Evolutionary conservation across 2,888 invertebrate genomes (phyloP).

Genomic region (Augochlorella aurata): DNA sequence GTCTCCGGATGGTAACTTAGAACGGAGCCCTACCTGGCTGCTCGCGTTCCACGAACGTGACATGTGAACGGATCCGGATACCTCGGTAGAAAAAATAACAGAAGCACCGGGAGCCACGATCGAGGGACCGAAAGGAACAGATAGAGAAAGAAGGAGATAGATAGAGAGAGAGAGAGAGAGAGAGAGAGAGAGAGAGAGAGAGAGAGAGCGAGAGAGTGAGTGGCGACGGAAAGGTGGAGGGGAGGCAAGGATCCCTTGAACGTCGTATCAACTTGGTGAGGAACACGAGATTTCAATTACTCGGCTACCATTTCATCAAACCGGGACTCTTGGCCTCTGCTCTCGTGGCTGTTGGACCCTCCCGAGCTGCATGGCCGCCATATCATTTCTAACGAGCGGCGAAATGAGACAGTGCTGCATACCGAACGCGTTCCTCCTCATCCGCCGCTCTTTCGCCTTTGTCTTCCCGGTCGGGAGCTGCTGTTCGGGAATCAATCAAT

Average conservation of each 20-base stretch:
- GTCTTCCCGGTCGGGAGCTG: slow-evolving; percentile 25
- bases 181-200: slow-evolving; percentile 10
- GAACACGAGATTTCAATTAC: slow-evolving; percentile 77
- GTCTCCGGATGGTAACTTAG: slow-evolving; percentile 65
- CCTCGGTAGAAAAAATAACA: slow-evolving; percentile 60
- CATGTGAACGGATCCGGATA: slow-evolving; percentile 68
- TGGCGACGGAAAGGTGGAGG: slow-evolving; percentile 24
- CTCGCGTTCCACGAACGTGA: slow-evolving; percentile 70
- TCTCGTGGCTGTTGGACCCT: slow-evolving; percentile 50
- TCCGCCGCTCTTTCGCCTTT: slow-evolving; percentile 29
- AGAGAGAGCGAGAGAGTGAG: slow-evolving; percentile 17
- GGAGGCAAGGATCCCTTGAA: slow-evolving; percentile 38
- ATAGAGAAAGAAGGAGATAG: slow-evolving; percentile 18
- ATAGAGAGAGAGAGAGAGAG: slow-evolving; percentile 19
- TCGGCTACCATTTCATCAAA: slow-evolving; percentile 75
- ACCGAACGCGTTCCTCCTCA: slow-evolving; percentile 46
- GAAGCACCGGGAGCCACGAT: slow-evolving; percentile 43
- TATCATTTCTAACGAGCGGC: slow-evolving; percentile 70
- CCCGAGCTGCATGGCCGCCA: slow-evolving; percentile 49
- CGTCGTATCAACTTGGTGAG: slow-evolving; percentile 65
- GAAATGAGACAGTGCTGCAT: slow-evolving; percentile 64
- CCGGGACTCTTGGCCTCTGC: slow-evolving; percentile 58
- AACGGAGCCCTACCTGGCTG: slow-evolving; percentile 64
- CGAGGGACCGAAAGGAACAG: background rate
- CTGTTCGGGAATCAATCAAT: slow-evolving; percentile 45